These are phyloP conservation scores for Pocota personata DNA, from an alignment of 2,888 invertebrate genomes.

Conservation along the genomic window DNA sequence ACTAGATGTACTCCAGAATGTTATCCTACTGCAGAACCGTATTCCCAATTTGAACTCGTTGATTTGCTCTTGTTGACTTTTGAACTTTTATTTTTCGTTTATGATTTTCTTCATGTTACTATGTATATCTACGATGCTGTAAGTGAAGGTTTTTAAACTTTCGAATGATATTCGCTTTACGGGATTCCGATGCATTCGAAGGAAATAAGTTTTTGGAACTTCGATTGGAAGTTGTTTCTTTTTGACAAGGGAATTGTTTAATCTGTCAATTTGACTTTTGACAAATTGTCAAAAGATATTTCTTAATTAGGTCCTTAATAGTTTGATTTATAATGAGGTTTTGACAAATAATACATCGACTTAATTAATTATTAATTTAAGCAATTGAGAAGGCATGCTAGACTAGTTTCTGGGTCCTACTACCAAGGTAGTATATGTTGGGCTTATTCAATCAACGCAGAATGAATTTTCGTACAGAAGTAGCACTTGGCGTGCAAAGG, in stretches of 20 bases:
- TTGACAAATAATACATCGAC: too few species aligned
- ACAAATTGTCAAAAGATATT: not conserved
- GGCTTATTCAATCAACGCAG: too few species aligned
- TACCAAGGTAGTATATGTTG: too few species aligned
- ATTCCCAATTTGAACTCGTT: slow-evolving; percentile 71
- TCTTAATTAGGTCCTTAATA: not conserved
- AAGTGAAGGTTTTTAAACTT: slow-evolving; percentile 61
- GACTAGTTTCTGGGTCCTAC: too few species aligned
- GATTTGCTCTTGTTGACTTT: slow-evolving; percentile 73
- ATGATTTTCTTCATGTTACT: slow-evolving; percentile 50
- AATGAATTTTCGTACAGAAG: too few species aligned
- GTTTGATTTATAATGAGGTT: too few species aligned
- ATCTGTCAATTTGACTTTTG: slow-evolving; percentile 27
- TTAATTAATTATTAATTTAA: too few species aligned
- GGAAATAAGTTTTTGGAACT: slow-evolving; percentile 52
- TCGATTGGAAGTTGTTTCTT: slow-evolving; percentile 53
- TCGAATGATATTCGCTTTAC: slow-evolving; percentile 65
- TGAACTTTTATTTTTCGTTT: slow-evolving; percentile 51
- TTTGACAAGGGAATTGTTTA: slow-evolving; percentile 40
- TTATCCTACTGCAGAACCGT: slow-evolving; percentile 17
- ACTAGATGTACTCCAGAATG: slow-evolving; percentile 43
- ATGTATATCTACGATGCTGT: slow-evolving; percentile 7
- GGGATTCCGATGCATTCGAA: slow-evolving; percentile 52
- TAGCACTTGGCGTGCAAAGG: too few species aligned
- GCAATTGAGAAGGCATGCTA: too few species aligned